Percentiles rank a stretch among this genome's conserved stretches.
Evolutionary conservation across 2,113 vertebrate species (phyloP).

Genomic region (Ciconia maguari): DNA sequence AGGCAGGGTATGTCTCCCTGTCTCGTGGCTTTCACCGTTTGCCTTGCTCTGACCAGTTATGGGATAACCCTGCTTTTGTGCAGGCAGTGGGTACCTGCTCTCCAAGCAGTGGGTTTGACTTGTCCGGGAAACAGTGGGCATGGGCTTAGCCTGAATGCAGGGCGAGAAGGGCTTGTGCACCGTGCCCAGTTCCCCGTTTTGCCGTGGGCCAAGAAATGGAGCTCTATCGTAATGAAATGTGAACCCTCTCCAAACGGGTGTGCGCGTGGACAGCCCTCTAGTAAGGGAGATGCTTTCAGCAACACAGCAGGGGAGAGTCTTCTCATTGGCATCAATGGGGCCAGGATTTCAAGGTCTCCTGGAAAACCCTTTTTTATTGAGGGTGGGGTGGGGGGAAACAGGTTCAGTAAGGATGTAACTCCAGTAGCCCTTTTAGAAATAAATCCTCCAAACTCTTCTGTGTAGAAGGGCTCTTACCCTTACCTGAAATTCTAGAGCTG

Average conservation of each 20-base stretch:
- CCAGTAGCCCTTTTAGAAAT: not conserved
- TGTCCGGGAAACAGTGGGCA: not conserved
- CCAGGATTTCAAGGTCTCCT: not conserved
- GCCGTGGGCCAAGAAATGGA: not conserved
- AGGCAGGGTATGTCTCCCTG: conserved; percentile 74
- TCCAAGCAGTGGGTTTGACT: not conserved
- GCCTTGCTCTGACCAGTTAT: not conserved
- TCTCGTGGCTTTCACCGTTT: not conserved
- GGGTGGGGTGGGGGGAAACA: not conserved
- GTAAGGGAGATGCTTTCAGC: not conserved
- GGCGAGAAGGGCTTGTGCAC: not conserved
- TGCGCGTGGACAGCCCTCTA: not conserved
- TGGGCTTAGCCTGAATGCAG: not conserved
- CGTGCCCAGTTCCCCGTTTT: not conserved
- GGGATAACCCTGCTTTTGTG: not conserved
- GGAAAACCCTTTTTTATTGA: not conserved
- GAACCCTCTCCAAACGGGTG: not conserved
- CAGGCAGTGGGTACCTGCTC: not conserved
- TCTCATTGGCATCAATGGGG: accelerated
- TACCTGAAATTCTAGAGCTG: not conserved
- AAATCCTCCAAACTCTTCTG: not conserved
- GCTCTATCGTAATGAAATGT: accelerated
- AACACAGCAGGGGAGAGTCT: not conserved
- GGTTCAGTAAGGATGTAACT: not conserved
- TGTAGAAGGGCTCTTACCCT: not conserved